Evolutionary conservation across 2,797 vertebrate genomes (phyloP), one percentile per base, ranked within the genome.

Genomic region (Platyrinchus mystaceus): DNA sequence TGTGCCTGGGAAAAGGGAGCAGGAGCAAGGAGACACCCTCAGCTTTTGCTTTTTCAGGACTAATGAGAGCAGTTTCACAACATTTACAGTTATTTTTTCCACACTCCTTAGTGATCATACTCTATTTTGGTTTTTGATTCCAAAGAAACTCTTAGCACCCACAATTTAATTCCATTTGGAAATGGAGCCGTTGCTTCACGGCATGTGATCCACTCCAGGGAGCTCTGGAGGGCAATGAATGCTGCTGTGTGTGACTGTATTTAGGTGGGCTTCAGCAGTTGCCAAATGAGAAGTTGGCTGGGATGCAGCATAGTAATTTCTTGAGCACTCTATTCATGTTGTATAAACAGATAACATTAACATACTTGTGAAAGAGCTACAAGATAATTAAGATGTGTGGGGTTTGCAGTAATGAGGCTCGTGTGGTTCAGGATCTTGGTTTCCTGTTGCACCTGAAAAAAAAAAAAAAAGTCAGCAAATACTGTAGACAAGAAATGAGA

Each of bases 371-470:
- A 84, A 94, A 39, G 93, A 67, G 87, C 93, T 89, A 39, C 87
- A 27, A 80, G 92, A 71, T 95, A 90, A 88, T 94, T 82, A 91
- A 91, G 52, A 70, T n/a, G 0, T 77, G 34, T 79, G 84, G 66
- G 71, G 58, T 24, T 84, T 94, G 56, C 80, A 75, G 82, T 81
- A 84, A 84, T 44, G 55, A 66, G 67, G 64, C 73, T 94, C 41
- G 23, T 81, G 76, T 30, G 21, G 58, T 93, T 93, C 84, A 89
- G 90, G 84, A 80, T 92, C 91, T 91, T 68, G 74, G 77, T 90
- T 97, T 96, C 91, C 69, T 94, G 63, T 87, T 96, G 71, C 90
- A 90, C 84, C 82, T 96, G 75, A 84, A 94, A 95, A 83, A 43
- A 47, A 84, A 86, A 84, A 86, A 39, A 80, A 52, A 18, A 46